Conservation (phyloP, 2,888 invertebrate genomes). For the Drepanosiphum platanoidis region DNA sequence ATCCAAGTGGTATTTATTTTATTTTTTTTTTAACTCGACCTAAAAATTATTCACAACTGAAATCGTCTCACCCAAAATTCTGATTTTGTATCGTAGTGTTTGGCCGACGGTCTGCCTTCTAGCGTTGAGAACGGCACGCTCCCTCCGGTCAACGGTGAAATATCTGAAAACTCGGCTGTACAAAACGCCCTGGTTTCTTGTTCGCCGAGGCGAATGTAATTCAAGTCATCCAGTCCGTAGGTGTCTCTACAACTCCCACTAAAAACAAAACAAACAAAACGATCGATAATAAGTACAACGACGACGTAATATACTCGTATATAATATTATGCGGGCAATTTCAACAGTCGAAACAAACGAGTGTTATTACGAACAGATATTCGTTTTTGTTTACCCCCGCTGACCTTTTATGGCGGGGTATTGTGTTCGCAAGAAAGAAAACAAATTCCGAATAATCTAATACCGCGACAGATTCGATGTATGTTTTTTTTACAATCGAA, state of each 20-base stretch:
- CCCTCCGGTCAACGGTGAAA: conserved; percentile 93
- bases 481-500: too few species aligned
- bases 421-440: neutral
- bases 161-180: conserved; percentile 97
- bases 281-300: neutral
- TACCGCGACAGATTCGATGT: neutral
- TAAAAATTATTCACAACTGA: too few species aligned
- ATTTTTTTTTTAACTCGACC: too few species aligned
- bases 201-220: conserved; percentile 77
- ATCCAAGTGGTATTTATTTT: too few species aligned
- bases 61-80: conserved; percentile 81
- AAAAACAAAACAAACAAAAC: conserved; percentile 64
- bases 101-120: conserved; percentile 92
- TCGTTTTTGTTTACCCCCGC: too few species aligned
- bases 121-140: conserved; percentile 95
- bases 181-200: conserved; percentile 94
- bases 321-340: neutral
- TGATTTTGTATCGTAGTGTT: conserved; percentile 87
- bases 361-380: too few species aligned
- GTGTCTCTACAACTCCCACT: conserved; percentile 93
- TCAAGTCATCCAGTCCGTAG: conserved; percentile 84
- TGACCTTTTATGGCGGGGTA: neutral
- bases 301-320: neutral
- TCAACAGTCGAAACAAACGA: neutral
- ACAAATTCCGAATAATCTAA: neutral